Percentiles rank a stretch among this genome's conserved stretches.
phyloP scores from a whole-genome alignment of 1,140 invertebrate species.

The Myzus persicae region DNA sequence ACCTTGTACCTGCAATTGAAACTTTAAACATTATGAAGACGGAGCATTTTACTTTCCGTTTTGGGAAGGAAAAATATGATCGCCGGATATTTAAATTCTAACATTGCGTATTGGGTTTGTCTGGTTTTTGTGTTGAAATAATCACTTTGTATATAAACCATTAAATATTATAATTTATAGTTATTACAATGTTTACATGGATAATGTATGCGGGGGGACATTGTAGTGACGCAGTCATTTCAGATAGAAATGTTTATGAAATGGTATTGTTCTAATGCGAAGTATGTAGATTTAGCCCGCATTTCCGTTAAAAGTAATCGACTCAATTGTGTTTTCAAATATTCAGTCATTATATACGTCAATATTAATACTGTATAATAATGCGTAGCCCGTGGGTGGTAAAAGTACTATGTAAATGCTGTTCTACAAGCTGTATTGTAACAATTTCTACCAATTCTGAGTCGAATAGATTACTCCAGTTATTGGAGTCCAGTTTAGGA shows the following conservation, averaged over 20 bases:
- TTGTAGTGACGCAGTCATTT: neutral
- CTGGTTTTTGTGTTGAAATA: neutral
- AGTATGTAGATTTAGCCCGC: neutral
- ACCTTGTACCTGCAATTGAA: neutral
- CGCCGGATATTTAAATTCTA: neutral
- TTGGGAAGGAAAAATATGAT: neutral
- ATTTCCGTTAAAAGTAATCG: slow-evolving; percentile 9
- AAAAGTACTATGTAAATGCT: neutral
- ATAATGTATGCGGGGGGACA: slow-evolving; percentile 26
- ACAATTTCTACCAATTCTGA: neutral
- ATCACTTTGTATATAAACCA: neutral
- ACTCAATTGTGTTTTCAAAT: neutral
- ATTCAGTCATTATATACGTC: neutral
- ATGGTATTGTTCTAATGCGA: neutral
- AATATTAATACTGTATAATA: neutral
- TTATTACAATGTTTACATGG: neutral
- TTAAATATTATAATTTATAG: slow-evolving; percentile 3
- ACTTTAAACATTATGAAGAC: neutral
- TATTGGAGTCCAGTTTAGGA: neutral
- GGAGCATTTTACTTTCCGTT: no score
- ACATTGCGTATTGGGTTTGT: neutral
- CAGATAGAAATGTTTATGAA: neutral
- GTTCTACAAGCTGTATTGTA: neutral
- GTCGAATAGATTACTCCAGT: neutral
- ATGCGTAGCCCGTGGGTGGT: neutral